phyloP scores from a whole-genome alignment of 1,140 invertebrate genomes.

The Danaus plexippus region DNA sequence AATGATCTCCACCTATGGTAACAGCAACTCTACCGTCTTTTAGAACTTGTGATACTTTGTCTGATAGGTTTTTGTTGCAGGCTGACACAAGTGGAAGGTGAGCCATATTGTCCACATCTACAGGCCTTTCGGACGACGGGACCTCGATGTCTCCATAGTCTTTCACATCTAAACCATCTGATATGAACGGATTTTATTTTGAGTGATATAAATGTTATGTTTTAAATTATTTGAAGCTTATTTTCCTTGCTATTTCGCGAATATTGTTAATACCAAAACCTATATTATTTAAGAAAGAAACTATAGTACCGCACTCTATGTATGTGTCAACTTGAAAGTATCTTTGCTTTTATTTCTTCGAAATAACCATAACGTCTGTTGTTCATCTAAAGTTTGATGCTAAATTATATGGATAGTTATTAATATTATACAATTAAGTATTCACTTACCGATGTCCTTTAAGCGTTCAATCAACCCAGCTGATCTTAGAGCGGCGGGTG shows the following conservation, averaged over 20 bases:
- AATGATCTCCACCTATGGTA: slow-evolving; percentile 90
- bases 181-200: slow-evolving; percentile 6
- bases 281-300: too few relatives aligned
- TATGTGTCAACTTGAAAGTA: background rate
- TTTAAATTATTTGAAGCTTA: background rate
- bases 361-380: too few relatives aligned
- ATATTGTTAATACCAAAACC: too few relatives aligned
- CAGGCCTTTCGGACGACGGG: slow-evolving; percentile 25
- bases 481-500: slow-evolving; percentile 72
- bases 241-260: background rate
- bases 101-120: slow-evolving; percentile 76
- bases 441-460: slow-evolving; percentile 61
- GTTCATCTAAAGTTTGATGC: too few relatives aligned
- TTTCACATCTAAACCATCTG: slow-evolving; percentile 75
- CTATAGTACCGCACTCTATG: background rate
- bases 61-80: slow-evolving; percentile 75
- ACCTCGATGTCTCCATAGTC: slow-evolving; percentile 81
- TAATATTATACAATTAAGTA: background rate
- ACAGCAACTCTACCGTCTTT: slow-evolving; percentile 76
- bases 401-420: too few relatives aligned
- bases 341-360: background rate
- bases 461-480: slow-evolving; percentile 66
- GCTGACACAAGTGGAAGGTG: slow-evolving; percentile 75
- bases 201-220: background rate
- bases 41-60: slow-evolving; percentile 76